These are phyloP conservation scores for Engraulis encrasicolus DNA, from an alignment of 2,113 vertebrate genomes.

Conservation along the genomic window DNA sequence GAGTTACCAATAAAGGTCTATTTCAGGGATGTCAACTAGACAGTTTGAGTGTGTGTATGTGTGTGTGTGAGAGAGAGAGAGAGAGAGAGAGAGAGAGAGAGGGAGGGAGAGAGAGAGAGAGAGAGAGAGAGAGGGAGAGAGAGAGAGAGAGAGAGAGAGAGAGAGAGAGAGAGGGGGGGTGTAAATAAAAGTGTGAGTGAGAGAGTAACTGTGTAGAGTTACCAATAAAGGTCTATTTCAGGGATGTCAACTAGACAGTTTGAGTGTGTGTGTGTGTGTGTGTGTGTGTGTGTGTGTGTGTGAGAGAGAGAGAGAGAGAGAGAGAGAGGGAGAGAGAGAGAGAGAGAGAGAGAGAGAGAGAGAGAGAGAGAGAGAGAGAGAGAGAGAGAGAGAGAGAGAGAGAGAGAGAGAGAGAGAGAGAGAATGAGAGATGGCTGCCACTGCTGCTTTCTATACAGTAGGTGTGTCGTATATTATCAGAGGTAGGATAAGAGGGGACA, in stretches of 20 bases:
- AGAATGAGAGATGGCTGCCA: no score
- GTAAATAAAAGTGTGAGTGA: not conserved
- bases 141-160: constrained; percentile 9
- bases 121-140: not conserved
- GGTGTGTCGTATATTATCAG: no score
- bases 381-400: not conserved
- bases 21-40: not conserved
- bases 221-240: not conserved
- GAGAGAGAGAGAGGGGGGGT: constrained; percentile 8
- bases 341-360: not conserved
- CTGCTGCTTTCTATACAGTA: no score
- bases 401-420: not conserved
- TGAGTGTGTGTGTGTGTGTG: not conserved
- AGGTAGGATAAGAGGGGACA: no score
- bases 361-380: not conserved
- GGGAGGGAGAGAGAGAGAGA: not conserved
- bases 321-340: not conserved
- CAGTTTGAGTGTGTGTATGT: not conserved
- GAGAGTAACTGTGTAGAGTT: not conserved
- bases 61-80: not conserved
- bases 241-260: not conserved
- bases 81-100: not conserved
- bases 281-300: not conserved
- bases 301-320: not conserved
- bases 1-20: not conserved